Base-by-base conservation (phyloP, 2,797 vertebrate species). In the Bradypodion pumilum region DNA sequence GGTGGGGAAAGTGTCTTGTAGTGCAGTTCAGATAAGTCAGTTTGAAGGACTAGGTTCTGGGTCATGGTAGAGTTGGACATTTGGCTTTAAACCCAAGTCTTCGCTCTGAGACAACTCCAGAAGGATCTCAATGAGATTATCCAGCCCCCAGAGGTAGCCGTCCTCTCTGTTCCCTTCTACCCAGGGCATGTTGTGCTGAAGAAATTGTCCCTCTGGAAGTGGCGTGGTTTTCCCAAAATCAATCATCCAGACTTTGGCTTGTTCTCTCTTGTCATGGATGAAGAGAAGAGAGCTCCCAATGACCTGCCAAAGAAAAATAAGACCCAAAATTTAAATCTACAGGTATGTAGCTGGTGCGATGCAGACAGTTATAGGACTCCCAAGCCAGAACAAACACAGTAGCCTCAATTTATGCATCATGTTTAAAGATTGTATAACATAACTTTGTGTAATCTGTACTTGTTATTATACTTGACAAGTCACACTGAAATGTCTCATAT, bases 221-320 rank as follows among this genome's bases (percentile, higher is more conserved):
- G 98, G 97, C 0, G 97, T 99, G 80, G 99, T 99, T 92, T 99
- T 99, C 91, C 99, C 99, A 74, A 99, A 99, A 95, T 99, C 99
- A 60, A 99, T 99, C 98, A 99, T 99, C 99, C 99, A 99, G 85
- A 99, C 97, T 94, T 98, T 99, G 92, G 99, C 98, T 73, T 96
- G 96, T 9, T 98, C 98, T 40, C 93, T 97, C 88, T 97, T 97
- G 96, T 99, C 99, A 0, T 99, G 99, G 91, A 99, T 98, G 66
- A 99, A 99, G 86, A 99, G 97, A 83, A 99, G 96, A 75, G 99
- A 99, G 95, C 99, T 99, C 92, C 98, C 99, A 0, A 99, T 99
- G 83, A 99, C 99, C 98, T 99, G 94, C 0, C 13, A 86, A 87
- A 91, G 19, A 72, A 84, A 69, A 87, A n/a, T n/a, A n/a, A 16